phyloP scores from a whole-genome alignment of 2,888 invertebrate species.

The Sycophila texana region DNA sequence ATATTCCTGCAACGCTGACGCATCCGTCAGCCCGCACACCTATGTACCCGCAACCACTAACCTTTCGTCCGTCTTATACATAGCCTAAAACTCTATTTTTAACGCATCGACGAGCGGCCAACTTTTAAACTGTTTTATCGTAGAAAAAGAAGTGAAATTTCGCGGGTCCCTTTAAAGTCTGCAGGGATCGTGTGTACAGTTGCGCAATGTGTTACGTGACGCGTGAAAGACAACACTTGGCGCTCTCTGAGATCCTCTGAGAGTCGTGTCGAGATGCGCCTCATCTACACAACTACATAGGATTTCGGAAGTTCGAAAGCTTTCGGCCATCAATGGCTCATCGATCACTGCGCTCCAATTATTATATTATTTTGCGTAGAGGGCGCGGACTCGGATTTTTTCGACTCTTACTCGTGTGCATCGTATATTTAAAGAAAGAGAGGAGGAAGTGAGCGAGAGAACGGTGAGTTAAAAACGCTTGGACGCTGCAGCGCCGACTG shows the following conservation, averaged over 20 bases:
- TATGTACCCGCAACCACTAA: background rate
- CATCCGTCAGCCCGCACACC: conserved; percentile 45
- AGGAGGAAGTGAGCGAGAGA: background rate
- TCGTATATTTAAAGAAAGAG: conserved; percentile 29
- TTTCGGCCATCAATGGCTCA: too few species aligned
- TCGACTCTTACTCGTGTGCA: conserved; percentile 28
- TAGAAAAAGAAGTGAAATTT: too few species aligned
- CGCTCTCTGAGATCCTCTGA: conserved; percentile 13
- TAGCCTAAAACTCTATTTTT: background rate
- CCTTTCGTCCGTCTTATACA: too few species aligned
- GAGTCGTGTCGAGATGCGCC: background rate
- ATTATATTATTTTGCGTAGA: too few species aligned
- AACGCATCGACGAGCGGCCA: too few species aligned
- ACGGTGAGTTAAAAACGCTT: conserved; percentile 42
- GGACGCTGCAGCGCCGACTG: conserved; percentile 33
- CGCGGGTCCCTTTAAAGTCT: conserved; percentile 21
- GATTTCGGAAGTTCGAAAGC: too few species aligned
- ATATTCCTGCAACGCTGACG: conserved; percentile 60
- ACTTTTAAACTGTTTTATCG: too few species aligned
- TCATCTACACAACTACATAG: too few species aligned
- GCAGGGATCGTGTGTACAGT: background rate
- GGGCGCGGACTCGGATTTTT: conserved; percentile 20
- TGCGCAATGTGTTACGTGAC: background rate
- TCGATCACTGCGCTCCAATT: too few species aligned
- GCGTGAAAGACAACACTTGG: background rate